Evolutionary conservation across 2,888 invertebrate species (phyloP).

Genomic region (Idaea straminata): DNA sequence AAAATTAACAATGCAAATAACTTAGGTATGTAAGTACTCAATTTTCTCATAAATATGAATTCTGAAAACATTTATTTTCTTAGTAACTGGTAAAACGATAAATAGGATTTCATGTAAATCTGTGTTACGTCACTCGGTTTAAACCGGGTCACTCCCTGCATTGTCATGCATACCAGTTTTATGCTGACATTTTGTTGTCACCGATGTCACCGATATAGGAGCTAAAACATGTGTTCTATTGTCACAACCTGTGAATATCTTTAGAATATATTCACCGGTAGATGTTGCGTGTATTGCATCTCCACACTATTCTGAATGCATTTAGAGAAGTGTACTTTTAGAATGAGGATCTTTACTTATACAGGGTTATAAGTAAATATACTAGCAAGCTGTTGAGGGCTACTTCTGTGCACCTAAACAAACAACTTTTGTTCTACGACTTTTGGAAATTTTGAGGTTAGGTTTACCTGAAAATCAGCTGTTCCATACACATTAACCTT

Average conservation of each 20-base stretch:
- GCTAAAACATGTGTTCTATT: conserved; percentile 27
- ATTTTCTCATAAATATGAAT: neutral
- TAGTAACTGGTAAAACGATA: conserved; percentile 15
- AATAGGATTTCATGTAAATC: conserved; percentile 19
- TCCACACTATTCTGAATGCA: too few relatives aligned
- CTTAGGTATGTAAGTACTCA: neutral
- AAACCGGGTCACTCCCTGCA: conserved; percentile 39
- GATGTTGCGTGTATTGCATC: too few relatives aligned
- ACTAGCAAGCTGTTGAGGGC: too few relatives aligned
- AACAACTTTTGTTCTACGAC: too few relatives aligned
- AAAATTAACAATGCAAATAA: neutral
- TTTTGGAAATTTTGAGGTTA: too few relatives aligned
- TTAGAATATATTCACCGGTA: neutral
- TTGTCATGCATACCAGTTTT: conserved; percentile 33
- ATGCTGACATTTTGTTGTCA: conserved; percentile 28
- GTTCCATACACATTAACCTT: too few relatives aligned
- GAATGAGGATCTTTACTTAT: too few relatives aligned
- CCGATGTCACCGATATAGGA: neutral
- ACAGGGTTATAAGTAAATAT: too few relatives aligned
- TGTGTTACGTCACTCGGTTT: conserved; percentile 29
- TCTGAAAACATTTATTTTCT: conserved; percentile 2
- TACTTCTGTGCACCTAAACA: too few relatives aligned
- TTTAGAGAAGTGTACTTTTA: too few relatives aligned
- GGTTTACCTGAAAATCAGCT: too few relatives aligned
- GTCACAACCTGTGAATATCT: conserved; percentile 4